Percentiles rank a stretch among this genome's conserved stretches.
Evolutionary conservation across 2,113 vertebrate genomes (phyloP).

Genomic region (Bufo bufo): DNA sequence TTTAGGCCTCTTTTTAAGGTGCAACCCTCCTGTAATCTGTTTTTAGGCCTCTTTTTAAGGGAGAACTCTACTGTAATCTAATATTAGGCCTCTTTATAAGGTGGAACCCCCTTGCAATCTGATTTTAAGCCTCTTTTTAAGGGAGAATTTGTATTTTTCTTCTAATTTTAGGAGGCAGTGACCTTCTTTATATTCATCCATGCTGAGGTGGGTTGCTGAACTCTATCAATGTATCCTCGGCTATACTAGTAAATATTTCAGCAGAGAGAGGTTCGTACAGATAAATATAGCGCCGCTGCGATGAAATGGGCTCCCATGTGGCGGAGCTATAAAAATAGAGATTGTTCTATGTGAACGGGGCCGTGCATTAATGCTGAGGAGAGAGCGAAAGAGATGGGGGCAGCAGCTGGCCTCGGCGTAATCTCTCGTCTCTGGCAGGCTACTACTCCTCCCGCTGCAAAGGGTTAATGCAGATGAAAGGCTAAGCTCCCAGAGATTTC

Average conservation of each 20-base stretch:
- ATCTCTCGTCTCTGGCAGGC: background rate
- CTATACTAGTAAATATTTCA: conserved; percentile 51
- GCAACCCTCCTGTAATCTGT: too few species aligned
- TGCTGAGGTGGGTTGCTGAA: background rate
- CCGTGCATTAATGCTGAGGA: conserved; percentile 14
- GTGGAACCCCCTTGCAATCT: too few species aligned
- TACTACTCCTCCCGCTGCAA: background rate
- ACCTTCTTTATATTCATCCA: background rate
- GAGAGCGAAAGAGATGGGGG: background rate
- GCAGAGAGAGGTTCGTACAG: conserved; percentile 14
- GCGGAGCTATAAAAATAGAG: conserved; percentile 17
- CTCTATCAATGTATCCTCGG: background rate
- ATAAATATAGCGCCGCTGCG: conserved; percentile 31
- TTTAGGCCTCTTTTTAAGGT: too few species aligned
- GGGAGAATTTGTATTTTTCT: background rate
- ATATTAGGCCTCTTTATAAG: background rate
- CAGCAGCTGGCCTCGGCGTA: conserved; percentile 34
- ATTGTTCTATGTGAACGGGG: conserved; percentile 10
- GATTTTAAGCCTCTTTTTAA: background rate
- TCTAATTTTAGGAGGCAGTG: background rate
- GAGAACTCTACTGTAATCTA: too few species aligned
- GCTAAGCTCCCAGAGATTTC: conserved; percentile 63
- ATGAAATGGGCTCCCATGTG: conserved; percentile 21
- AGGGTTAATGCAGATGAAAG: conserved; percentile 61
- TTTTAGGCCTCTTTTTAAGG: too few species aligned